Evolutionary conservation across 2,888 invertebrate species (phyloP), one percentile per base, ranked within the genome.

Genomic region (Anoplius nigerrimus): DNA sequence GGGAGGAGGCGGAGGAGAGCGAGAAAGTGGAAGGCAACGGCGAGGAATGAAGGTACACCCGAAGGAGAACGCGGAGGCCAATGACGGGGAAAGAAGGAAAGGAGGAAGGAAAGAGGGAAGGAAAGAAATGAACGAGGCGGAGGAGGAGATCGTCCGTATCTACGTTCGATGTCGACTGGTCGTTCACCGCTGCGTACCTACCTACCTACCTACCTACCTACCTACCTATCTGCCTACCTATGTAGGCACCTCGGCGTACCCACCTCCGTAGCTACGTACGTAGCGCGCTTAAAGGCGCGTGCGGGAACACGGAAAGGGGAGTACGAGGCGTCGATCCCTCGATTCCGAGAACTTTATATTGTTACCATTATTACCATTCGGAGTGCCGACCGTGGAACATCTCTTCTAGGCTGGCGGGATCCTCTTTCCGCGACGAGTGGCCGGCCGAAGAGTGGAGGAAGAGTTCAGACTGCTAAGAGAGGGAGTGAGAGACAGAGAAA

Each of bases 341-440:
- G 64, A 62, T 82, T 79, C 79, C 68, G 16, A 46, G 79, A 75
- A 77, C 42, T 58, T 66, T 54, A 75, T 70, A 75, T 77, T 72
- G 72, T 76, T 78, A 76, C 71, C 69, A 78, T 75, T 73, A 78
- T 82, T 78, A 79, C 65, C 74, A 78, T 79, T 34, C 76, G 69
- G 73, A 67, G 61, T 27, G 11, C 22, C 5, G 13, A 43, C 18
- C 34, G 20, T 42, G 55, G 13, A 43, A 46, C 15, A 11, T 51
- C 21, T 18, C 6, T 46, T 58, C 43, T 18, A 42, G 46, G 58
- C 45, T n/a, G 53, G 34, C 18, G 62, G 27, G 61, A 71, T 71
- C 61, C n/a, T 56, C n/a, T 61, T 46, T 24, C 24, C 24, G 2
- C 6, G 24, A 24, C 6, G n/a, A n/a, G n/a, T n/a, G n/a, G n/a